Conservation (phyloP, 1,140 invertebrate species). For the Drosophila arawakana region DNA sequence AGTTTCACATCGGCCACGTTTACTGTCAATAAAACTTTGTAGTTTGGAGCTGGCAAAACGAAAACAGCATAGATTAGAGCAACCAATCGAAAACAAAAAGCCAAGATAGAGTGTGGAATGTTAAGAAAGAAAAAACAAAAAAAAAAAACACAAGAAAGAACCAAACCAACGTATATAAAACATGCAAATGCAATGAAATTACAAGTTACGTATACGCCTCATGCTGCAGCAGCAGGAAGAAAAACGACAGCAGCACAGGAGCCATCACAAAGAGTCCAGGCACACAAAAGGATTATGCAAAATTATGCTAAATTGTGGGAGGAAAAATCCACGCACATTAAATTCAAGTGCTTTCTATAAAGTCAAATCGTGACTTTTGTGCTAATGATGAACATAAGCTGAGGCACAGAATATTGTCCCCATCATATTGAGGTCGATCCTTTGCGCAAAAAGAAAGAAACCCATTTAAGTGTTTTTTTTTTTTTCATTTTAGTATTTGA, state of each 20-base stretch:
- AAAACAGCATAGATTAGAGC: conserved; percentile 60
- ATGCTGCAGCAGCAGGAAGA: conserved; percentile 46
- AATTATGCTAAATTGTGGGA: conserved; percentile 67
- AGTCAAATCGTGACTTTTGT: conserved; percentile 79
- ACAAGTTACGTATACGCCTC: conserved; percentile 80
- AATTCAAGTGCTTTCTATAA: conserved; percentile 83
- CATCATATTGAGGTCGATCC: conserved; percentile 1
- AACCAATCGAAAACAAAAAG: conserved; percentile 18
- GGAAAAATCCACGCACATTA: conserved; percentile 78
- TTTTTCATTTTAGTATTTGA: conserved; percentile 32
- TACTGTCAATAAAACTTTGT: conserved; percentile 80
- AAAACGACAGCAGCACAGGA: conserved; percentile 14
- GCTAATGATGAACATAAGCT: conserved; percentile 66
- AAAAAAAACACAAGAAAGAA: background rate
- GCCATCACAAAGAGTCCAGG: background rate
- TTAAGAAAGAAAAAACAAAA: background rate
- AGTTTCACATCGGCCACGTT: conserved; percentile 75
- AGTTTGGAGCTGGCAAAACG: conserved; percentile 60
- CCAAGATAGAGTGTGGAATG: conserved; percentile 3
- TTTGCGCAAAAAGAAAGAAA: background rate
- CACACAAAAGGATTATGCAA: conserved; percentile 77
- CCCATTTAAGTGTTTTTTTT: conserved; percentile 49
- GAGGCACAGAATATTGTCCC: conserved; percentile 18
- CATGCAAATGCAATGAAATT: conserved; percentile 82
- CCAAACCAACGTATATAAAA: conserved; percentile 45